Base-by-base conservation (phyloP, 2,888 invertebrate genomes). In the Eilema depressum region DNA sequence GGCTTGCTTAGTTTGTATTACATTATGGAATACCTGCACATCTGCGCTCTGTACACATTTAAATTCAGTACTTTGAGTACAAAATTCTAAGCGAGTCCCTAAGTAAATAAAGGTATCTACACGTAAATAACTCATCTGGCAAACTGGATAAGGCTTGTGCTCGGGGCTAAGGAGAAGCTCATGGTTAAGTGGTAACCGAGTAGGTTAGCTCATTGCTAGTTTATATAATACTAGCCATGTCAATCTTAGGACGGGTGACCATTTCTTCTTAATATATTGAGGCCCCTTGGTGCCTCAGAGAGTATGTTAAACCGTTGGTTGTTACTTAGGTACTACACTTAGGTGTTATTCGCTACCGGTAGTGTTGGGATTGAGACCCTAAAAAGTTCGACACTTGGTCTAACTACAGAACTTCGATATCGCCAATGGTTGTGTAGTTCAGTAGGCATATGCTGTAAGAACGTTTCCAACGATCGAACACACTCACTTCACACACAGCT, bases 21-120 rank as follows among this genome's bases (percentile, higher is more conserved):
- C 73, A 68, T 74, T 59, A 70, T 53, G 72, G 70, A 72, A 47
- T 61, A 63, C 76, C 67, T 79, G 77, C 79, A 77, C 81, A 78
- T 79, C 79, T 80, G 57, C 63, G 64, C 66, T 71, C 69, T 69
- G 75, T 73, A 77, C 73, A 77, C 68, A 81, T 77, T 81, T 66
- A 71, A 71, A 76, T 78, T 66, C 30, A 37, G 25, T 68, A 53
- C 71, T 63, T 73, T 66, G 33, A 69, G 65, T 71, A 63, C 30
- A 37, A 69, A 64, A 65, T 64, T 76, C 63, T 37, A 70, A 78
- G 67, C 64, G 37, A 63, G 33, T 66, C 64, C 62, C 30, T 3
- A 71, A 73, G 74, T 64, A 76, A 76, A 63, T 71, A 69, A 41
- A 63, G 41, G 37, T 63, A n/a, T n/a, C n/a, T n/a, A n/a, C n/a